phyloP scores from a whole-genome alignment of 1,140 invertebrate genomes.

The Lasaia peninsularis region DNA sequence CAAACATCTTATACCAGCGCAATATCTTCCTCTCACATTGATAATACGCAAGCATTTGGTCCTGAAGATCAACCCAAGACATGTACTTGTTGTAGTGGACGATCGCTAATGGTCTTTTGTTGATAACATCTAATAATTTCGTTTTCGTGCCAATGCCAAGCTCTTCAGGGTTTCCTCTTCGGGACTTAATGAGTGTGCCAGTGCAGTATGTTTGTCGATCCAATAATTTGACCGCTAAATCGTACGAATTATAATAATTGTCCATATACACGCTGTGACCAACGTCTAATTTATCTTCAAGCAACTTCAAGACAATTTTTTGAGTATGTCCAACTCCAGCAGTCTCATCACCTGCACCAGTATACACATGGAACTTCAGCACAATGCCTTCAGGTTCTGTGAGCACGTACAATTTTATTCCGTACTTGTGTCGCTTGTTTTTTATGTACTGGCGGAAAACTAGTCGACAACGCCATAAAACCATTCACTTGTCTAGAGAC shows the following conservation, averaged over 20 bases:
- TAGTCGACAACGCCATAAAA: slow-evolving; percentile 52
- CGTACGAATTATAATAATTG: slow-evolving; percentile 39
- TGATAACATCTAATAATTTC: too few species aligned
- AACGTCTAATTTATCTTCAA: slow-evolving; percentile 28
- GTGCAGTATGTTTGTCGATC: slow-evolving; percentile 32
- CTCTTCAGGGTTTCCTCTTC: too few species aligned
- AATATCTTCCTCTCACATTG: too few species aligned
- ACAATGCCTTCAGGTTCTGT: slow-evolving; percentile 38
- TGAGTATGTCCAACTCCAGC: slow-evolving; percentile 15
- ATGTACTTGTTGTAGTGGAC: too few species aligned
- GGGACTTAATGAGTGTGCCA: too few species aligned
- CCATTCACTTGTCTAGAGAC: slow-evolving; percentile 54
- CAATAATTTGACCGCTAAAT: slow-evolving; percentile 32
- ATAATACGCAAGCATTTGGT: too few species aligned
- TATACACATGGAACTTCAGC: slow-evolving; percentile 32
- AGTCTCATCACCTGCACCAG: slow-evolving; percentile 25
- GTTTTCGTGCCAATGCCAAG: too few species aligned
- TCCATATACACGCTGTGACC: slow-evolving; percentile 49
- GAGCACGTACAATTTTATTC: slow-evolving; percentile 58
- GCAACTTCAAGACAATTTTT: not conserved
- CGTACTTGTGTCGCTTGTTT: slow-evolving; percentile 55
- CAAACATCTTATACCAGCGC: too few species aligned
- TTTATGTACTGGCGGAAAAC: slow-evolving; percentile 53
- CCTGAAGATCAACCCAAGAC: too few species aligned
- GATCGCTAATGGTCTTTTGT: too few species aligned